phyloP scores from a whole-genome alignment of 2,113 vertebrate species.

The Lophochroa leadbeateri region DNA sequence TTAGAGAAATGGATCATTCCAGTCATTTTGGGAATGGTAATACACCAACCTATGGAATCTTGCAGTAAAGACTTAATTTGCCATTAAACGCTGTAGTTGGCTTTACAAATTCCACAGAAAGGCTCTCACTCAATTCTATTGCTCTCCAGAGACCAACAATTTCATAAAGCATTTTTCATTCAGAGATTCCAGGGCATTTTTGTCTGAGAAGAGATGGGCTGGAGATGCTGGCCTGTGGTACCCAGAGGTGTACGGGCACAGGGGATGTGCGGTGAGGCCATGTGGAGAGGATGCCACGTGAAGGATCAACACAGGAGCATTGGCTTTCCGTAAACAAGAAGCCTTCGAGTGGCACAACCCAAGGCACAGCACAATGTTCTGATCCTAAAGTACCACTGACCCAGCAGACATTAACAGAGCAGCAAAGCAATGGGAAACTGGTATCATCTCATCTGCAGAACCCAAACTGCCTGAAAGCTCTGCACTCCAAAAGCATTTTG shows the following conservation, averaged over 20 bases:
- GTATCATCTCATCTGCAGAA: accelerated
- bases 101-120: background rate
- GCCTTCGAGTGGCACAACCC: background rate
- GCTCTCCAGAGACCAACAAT: background rate
- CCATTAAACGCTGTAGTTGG: background rate
- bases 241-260: accelerated
- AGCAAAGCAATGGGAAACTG: background rate
- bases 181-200: background rate
- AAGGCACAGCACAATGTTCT: background rate
- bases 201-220: background rate
- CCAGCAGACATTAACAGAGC: background rate
- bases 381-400: background rate
- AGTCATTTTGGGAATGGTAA: background rate
- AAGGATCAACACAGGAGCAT: background rate
- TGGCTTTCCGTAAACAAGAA: background rate
- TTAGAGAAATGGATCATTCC: background rate
- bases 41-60: background rate
- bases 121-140: background rate
- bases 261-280: background rate
- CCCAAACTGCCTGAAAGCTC: background rate
- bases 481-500: background rate
- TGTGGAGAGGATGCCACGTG: accelerated
- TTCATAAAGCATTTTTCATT: background rate
- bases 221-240: background rate
- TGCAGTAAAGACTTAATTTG: background rate